These are phyloP conservation scores for Phoebastria nigripes DNA, from an alignment of 2,797 vertebrate genomes.

Conservation along the genomic window DNA sequence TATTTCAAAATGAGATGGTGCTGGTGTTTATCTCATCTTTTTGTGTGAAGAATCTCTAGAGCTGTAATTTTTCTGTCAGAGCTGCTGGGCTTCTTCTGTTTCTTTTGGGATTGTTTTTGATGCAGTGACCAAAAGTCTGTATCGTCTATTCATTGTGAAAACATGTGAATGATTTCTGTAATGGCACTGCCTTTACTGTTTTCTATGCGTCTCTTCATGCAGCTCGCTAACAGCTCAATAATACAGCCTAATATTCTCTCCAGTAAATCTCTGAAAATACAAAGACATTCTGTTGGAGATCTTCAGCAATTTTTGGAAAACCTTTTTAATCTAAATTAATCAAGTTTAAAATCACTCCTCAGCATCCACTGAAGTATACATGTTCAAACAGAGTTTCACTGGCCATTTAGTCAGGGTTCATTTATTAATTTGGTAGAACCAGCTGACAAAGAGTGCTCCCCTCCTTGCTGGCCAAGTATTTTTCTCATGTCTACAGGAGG, in stretches of 20 bases:
- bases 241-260: neutral
- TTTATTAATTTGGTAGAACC: neutral
- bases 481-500: neutral
- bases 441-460: neutral
- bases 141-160: neutral
- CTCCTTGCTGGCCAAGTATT: neutral
- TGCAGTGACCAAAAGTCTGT: neutral
- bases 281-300: neutral
- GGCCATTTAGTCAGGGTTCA: neutral
- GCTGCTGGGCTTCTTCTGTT: neutral
- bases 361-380: neutral
- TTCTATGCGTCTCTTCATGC: neutral
- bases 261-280: neutral
- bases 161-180: neutral
- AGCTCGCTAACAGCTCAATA: neutral
- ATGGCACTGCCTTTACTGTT: neutral
- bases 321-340: neutral
- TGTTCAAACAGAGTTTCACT: neutral
- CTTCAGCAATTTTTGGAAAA: neutral
- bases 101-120: neutral
- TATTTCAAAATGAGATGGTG: neutral
- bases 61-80: slow-evolving; percentile 3
- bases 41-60: neutral
- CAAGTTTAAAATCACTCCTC: neutral
- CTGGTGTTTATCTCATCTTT: neutral